Evolutionary conservation across 2,888 invertebrate genomes (phyloP).

Genomic region (Lottia gigantea): DNA sequence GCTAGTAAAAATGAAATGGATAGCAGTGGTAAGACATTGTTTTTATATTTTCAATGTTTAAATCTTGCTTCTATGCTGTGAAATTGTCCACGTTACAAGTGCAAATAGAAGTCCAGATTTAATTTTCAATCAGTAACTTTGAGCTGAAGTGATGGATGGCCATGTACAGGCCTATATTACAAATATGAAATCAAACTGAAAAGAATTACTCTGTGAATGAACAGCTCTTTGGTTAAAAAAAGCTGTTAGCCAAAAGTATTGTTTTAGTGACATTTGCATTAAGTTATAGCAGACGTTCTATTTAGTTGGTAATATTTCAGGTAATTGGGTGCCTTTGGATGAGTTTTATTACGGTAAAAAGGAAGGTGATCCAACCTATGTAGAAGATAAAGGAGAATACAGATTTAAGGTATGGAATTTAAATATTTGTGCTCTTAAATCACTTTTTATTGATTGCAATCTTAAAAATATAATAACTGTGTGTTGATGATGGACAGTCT

Average conservation of each 20-base stretch:
- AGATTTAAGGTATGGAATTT: constrained; percentile 65
- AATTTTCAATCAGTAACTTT: too few relatives aligned
- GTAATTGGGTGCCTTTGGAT: constrained; percentile 63
- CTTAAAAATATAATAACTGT: too few relatives aligned
- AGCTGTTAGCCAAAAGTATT: background rate
- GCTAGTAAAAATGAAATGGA: background rate
- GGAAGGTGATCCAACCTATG: constrained; percentile 60
- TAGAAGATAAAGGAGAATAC: constrained; percentile 63
- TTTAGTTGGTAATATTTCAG: constrained; percentile 32
- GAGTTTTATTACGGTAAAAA: constrained; percentile 66
- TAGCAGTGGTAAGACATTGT: background rate
- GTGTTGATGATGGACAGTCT: too few relatives aligned
- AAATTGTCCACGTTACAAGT: too few relatives aligned
- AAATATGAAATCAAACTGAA: too few relatives aligned
- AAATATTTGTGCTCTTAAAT: background rate
- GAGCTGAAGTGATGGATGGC: too few relatives aligned
- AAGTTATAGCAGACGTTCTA: background rate
- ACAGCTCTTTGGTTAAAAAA: too few relatives aligned
- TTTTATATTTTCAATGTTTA: background rate
- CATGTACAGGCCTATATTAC: too few relatives aligned
- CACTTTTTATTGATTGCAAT: too few relatives aligned
- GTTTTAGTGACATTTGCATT: too few relatives aligned
- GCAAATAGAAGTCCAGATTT: too few relatives aligned
- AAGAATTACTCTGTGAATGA: too few relatives aligned
- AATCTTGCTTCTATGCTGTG: constrained; percentile 13